Base-by-base conservation (phyloP, 2,113 vertebrate species). In the Campylomormyrus numenius region DNA sequence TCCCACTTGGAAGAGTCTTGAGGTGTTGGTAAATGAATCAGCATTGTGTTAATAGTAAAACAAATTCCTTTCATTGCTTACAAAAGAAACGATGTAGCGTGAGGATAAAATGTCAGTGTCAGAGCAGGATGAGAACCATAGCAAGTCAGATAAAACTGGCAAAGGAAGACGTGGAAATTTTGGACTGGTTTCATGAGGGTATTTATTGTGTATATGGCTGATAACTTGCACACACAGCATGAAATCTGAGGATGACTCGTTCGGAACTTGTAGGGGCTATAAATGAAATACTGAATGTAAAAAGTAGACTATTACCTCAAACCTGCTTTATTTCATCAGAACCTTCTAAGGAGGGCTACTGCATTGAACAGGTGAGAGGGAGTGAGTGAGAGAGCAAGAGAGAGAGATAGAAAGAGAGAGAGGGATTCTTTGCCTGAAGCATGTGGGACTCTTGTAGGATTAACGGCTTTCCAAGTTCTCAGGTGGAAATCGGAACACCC, bases 21-120 rank as follows among this genome's bases (percentile, higher is more conserved):
- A 66, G 21, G 13, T 87, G 13, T 19, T n/a, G 49, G 49, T 87
- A 27, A 17, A 87, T 85, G 83, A 48, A 35, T 80, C 35, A 42
- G 74, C 74, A 80, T 85, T 11, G 45, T 85, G 24, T 85, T 85
- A 85, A 85, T n/a, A n/a, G 17, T 80, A 80, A 80, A 80, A 80
- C 74, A 80, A 80, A 80, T 80, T 80, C 35, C 74, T 39, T 80
- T 80, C 74, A 80, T 80, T 42, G 74, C 13, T 80, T 80, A 80
- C 35, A 80, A 42, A 80, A 42, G 17, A 80, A 77, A 77, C 5
- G 15, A 77, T 35, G 35, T 42, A 80, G 74, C 5, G 35, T 39
- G 15, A 80, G 17, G 74, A 80, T 39, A 80, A 80, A 80, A 80
- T 80, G 31, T 42, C 74, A 35, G 74, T 80, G 10, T 85, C 11